Conservation (phyloP, 2,888 invertebrate species). For the Torymus texanus region DNA sequence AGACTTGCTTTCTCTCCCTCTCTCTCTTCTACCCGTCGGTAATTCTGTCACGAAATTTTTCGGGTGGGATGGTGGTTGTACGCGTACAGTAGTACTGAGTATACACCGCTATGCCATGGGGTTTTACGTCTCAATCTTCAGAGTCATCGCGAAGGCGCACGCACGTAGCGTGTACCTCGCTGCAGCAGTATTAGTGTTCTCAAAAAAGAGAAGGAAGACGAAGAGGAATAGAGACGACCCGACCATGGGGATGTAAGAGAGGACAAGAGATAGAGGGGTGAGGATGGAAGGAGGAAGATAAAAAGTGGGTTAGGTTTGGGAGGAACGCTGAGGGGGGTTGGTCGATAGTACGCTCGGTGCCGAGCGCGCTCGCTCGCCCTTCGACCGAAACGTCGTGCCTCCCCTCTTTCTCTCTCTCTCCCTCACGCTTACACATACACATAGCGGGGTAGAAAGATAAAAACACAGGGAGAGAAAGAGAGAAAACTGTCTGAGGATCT, state of each 20-base stretch:
- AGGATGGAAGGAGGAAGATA: not conserved
- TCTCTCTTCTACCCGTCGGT: not conserved
- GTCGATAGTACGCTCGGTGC: constrained; percentile 26
- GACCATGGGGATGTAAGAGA: not conserved
- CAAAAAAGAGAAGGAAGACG: not conserved
- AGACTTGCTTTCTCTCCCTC: not conserved
- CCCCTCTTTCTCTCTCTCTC: constrained; percentile 8
- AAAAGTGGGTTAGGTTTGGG: constrained; percentile 48
- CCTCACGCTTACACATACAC: too few species aligned
- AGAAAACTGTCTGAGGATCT: too few species aligned
- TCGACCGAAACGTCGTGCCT: constrained; percentile 40
- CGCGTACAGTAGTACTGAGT: too few species aligned
- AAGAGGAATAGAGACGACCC: constrained; percentile 10
- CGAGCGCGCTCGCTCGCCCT: constrained; percentile 56
- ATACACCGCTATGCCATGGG: too few species aligned
- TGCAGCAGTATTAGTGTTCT: too few species aligned
- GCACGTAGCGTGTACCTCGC: too few species aligned
- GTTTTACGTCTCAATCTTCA: too few species aligned
- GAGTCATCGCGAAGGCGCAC: too few species aligned
- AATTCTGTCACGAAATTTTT: too few species aligned
- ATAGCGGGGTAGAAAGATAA: too few species aligned
- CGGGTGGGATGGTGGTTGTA: too few species aligned
- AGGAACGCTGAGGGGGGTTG: not conserved
- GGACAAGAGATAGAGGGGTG: not conserved
- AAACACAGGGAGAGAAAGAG: too few species aligned